phyloP scores from a whole-genome alignment of 2,888 invertebrate genomes.

The Protodeltote pygarga region DNA sequence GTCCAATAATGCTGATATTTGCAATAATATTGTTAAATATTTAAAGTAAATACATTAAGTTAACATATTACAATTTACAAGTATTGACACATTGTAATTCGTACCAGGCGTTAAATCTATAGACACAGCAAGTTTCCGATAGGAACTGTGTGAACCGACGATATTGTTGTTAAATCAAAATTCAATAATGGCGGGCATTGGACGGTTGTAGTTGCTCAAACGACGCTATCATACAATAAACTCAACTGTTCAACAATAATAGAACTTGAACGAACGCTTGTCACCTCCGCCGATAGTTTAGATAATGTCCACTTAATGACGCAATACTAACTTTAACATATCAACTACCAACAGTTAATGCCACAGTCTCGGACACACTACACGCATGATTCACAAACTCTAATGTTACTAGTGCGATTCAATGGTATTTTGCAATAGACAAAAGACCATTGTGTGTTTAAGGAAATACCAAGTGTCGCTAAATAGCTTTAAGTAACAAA shows the following conservation, averaged over 20 bases:
- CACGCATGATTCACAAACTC: slow-evolving; percentile 59
- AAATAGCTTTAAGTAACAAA: slow-evolving; percentile 70
- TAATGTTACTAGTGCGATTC: slow-evolving; percentile 36
- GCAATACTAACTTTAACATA: slow-evolving; percentile 43
- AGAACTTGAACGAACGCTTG: slow-evolving; percentile 41
- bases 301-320: slow-evolving; percentile 54
- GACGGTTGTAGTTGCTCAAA: slow-evolving; percentile 45
- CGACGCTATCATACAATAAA: slow-evolving; percentile 59
- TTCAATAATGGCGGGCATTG: slow-evolving; percentile 56
- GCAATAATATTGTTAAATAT: too few species aligned
- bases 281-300: slow-evolving; percentile 46
- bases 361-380: slow-evolving; percentile 49
- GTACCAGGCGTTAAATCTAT: not conserved
- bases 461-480: slow-evolving; percentile 68
- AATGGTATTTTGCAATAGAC: slow-evolving; percentile 62
- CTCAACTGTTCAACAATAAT: slow-evolving; percentile 51
- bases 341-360: slow-evolving; percentile 42
- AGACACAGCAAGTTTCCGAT: not conserved
- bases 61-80: too few species aligned
- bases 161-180: slow-evolving; percentile 56
- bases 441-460: slow-evolving; percentile 74
- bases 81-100: too few species aligned
- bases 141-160: slow-evolving; percentile 11
- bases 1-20: too few species aligned
- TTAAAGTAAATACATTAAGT: too few species aligned